Base-by-base conservation (phyloP, 2,888 invertebrate species). In the Cephus sareptanus region DNA sequence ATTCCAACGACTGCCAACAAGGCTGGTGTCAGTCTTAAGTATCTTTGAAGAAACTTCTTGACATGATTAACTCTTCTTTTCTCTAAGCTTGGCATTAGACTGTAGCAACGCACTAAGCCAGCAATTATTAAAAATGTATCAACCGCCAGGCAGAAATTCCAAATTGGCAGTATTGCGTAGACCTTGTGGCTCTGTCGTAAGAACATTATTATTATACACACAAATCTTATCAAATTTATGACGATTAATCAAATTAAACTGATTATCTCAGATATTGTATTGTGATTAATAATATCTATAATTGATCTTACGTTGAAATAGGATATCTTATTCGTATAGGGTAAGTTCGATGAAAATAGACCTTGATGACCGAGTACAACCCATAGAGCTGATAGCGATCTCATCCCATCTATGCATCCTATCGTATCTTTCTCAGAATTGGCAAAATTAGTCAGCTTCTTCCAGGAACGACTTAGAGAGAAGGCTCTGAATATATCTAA, bases 1-100 rank as follows among this genome's bases (percentile, higher is more conserved):
- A 94, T 94, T 34, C 94, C 89, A 0, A 94, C 90, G 76, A 94
- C 92, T 0, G 93, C 93, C 56, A 94, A 86, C 0, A 94, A 86
- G 0, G 94, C 94, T 68, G 94, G 94, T 1, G 94, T 92, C 84
- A 94, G 92, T 86, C 94, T 94, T 84, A 9, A 89, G 73, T 77
- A 79, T 75, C 79, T 74, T 11, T 37, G 71, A 73, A 73, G 30
- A 30, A 74, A 35, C 15, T 74, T 76, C 35, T 74, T 79, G 35
- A 76, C 30, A 31, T 79, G 74, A 74, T 77, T 79, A 9, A 40
- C 74, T 12, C 40, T 74, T 15, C 76, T n/a, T 23, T 37, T 79
- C 73, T 79, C 79, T 35, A 79, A 70, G 11, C 76, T 56, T 40
- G 76, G 34, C 11, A 79, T 74, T 69, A 79, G 69, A 33, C 33